phyloP scores from a whole-genome alignment of 2,888 invertebrate species.

The Cetonia aurata region DNA sequence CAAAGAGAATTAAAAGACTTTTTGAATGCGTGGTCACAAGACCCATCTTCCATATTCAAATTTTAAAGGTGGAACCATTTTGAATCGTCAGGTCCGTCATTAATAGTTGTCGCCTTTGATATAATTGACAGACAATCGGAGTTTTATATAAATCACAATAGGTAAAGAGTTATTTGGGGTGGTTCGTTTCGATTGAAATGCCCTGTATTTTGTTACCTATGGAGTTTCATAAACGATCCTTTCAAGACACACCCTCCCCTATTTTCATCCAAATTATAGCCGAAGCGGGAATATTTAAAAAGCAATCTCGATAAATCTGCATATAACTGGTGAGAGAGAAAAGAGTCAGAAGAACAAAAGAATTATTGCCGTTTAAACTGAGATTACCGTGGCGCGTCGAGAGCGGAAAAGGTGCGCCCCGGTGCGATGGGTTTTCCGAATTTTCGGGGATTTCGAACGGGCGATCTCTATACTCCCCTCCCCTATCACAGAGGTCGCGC shows the following conservation, averaged over 20 bases:
- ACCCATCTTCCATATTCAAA: too few relatives aligned
- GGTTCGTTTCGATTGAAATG: too few relatives aligned
- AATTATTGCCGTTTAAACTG: conserved; percentile 58
- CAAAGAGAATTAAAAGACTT: too few relatives aligned
- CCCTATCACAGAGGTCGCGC: conserved; percentile 19
- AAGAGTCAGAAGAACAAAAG: conserved; percentile 53
- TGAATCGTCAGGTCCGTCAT: too few relatives aligned
- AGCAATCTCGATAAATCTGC: conserved; percentile 54
- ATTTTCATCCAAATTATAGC: conserved; percentile 29
- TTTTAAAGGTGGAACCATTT: too few relatives aligned
- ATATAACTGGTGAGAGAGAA: conserved; percentile 48
- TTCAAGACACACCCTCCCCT: neutral
- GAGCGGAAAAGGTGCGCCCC: conserved; percentile 45
- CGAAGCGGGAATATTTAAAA: conserved; percentile 47
- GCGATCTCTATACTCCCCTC: neutral
- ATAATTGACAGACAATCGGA: too few relatives aligned
- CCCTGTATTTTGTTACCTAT: too few relatives aligned
- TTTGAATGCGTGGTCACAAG: too few relatives aligned
- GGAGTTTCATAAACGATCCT: too few relatives aligned
- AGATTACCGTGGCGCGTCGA: conserved; percentile 54
- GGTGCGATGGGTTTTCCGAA: conserved; percentile 41
- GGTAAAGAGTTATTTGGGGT: too few relatives aligned
- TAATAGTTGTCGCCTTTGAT: too few relatives aligned
- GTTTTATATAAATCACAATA: too few relatives aligned
- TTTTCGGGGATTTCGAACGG: conserved; percentile 1